A percentile compares a stretch with the other conserved stretches of the same genome.
These are phyloP conservation scores for Varanus salvator DNA, from an alignment of 2,113 vertebrate genomes.

Conservation along the genomic window DNA sequence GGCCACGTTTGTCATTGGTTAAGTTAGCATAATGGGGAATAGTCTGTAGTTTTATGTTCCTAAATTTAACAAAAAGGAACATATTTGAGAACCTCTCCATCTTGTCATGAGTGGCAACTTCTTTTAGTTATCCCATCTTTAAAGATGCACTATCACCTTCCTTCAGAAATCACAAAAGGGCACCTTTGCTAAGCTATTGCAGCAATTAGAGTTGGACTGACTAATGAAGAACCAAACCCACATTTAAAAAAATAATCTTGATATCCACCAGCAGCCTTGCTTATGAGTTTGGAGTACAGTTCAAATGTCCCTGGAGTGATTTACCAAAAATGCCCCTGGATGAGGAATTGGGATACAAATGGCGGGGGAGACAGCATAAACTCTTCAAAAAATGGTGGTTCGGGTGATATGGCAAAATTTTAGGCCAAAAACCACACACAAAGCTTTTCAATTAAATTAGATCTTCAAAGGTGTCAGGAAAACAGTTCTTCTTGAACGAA, in stretches of 20 bases:
- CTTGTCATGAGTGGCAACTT: neutral
- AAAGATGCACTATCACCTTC: neutral
- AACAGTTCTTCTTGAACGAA: constrained; percentile 68
- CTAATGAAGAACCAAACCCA: neutral
- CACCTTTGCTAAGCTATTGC: neutral
- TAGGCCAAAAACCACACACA: constrained; percentile 13
- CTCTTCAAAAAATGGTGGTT: constrained; percentile 46
- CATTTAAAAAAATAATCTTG: neutral
- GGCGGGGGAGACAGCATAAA: constrained; percentile 58
- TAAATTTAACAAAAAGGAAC: neutral
- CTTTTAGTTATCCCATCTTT: neutral
- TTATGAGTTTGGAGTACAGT: constrained; percentile 32
- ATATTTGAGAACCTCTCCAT: neutral
- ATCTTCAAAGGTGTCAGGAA: constrained; percentile 59
- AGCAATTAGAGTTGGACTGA: neutral
- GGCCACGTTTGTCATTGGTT: neutral
- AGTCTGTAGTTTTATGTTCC: neutral
- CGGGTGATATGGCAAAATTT: constrained; percentile 43
- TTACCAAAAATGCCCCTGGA: constrained; percentile 50
- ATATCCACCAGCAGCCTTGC: neutral
- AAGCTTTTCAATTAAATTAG: constrained; percentile 64
- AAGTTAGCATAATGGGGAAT: neutral
- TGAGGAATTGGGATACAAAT: constrained; percentile 64
- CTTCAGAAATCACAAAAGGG: neutral
- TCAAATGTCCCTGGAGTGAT: constrained; percentile 47